Evolutionary conservation across 2,113 vertebrate species (phyloP).

Genomic region (Phylloscopus whistleri): DNA sequence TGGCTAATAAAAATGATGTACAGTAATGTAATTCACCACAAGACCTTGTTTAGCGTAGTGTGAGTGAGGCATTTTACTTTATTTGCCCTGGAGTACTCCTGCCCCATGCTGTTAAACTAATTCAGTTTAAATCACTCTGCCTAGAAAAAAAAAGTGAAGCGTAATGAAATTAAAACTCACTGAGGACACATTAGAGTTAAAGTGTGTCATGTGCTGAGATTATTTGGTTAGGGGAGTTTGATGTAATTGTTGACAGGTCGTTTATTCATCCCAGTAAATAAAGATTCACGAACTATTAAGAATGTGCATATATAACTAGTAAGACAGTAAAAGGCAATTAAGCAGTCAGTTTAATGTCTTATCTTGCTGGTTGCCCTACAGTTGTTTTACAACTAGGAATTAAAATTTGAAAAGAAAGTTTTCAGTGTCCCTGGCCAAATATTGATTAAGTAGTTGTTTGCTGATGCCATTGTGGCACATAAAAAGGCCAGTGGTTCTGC

Average conservation of each 20-base stretch:
- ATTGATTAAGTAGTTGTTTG: slow-evolving; percentile 99
- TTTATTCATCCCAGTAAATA: slow-evolving; percentile 63
- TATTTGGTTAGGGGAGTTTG: slow-evolving; percentile 12
- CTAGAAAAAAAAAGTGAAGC: background rate
- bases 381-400: slow-evolving; percentile 92
- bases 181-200: background rate
- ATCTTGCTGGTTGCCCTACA: slow-evolving; percentile 79
- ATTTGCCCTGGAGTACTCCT: slow-evolving; percentile 30
- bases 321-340: slow-evolving; percentile 76
- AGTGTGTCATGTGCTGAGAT: background rate
- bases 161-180: slow-evolving; percentile 57
- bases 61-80: background rate
- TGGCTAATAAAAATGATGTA: slow-evolving; percentile 41
- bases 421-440: slow-evolving; percentile 95
- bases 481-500: slow-evolving; percentile 84
- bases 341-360: slow-evolving; percentile 79
- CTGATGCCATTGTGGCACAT: slow-evolving; percentile 87
- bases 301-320: slow-evolving; percentile 65
- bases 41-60: background rate
- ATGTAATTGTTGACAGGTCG: slow-evolving; percentile 31
- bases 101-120: slow-evolving; percentile 53
- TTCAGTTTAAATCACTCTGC: slow-evolving; percentile 39
- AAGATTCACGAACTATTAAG: slow-evolving; percentile 66
- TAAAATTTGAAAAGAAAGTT: slow-evolving; percentile 96
- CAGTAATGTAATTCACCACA: background rate